Percentiles rank a stretch among this genome's conserved stretches.
Evolutionary conservation across 2,888 invertebrate species (phyloP).

Genomic region (Eubasilissa splendida): DNA sequence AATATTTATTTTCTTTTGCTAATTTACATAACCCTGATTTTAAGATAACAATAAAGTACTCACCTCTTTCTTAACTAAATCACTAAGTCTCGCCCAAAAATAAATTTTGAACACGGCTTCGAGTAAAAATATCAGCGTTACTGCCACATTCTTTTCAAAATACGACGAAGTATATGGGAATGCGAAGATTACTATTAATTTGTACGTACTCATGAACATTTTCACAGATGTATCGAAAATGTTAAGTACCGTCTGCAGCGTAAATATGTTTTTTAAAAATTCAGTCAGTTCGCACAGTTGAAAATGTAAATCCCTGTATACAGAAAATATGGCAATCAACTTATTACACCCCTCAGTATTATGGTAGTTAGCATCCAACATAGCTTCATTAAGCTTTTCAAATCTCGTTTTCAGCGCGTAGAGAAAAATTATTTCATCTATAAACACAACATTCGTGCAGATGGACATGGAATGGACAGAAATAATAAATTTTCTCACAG

Average conservation of each 20-base stretch:
- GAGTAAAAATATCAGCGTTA: background rate
- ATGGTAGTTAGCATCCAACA: background rate
- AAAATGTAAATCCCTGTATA: slow-evolving; percentile 15
- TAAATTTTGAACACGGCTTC: background rate
- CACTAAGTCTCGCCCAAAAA: background rate
- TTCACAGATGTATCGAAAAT: background rate
- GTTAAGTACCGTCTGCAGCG: background rate
- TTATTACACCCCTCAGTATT: background rate
- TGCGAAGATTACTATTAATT: background rate
- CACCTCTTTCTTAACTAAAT: background rate
- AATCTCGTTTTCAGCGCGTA: background rate
- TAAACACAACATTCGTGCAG: background rate
- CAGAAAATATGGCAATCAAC: background rate
- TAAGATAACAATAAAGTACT: background rate
- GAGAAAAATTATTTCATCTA: slow-evolving; percentile 2
- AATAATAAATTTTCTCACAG: background rate
- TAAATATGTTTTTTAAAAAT: background rate
- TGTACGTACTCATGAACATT: background rate
- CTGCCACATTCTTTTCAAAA: background rate
- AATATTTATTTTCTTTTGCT: too few species aligned
- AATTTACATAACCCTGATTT: too few species aligned
- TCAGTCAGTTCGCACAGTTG: slow-evolving; percentile 1
- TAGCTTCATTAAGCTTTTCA: background rate
- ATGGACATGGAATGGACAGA: background rate
- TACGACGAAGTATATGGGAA: too few species aligned